Conservation (phyloP, 2,797 vertebrate genomes). For the Melanotaenia trifasciata region DNA sequence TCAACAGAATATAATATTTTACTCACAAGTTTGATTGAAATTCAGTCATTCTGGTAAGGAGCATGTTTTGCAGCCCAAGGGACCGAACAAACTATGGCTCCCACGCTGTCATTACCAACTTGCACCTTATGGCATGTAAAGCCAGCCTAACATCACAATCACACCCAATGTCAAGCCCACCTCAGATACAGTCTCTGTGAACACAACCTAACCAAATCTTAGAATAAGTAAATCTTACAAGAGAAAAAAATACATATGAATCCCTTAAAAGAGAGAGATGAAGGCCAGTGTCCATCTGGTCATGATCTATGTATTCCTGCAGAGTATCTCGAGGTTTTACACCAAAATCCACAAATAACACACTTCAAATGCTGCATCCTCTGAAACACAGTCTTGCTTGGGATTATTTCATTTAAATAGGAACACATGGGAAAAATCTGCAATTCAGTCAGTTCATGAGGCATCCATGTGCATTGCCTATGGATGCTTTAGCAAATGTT, state of each 20-base stretch:
- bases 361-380: slow-evolving; percentile 23
- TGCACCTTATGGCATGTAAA: slow-evolving; percentile 46
- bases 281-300: slow-evolving; percentile 29
- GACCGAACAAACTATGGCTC: slow-evolving; percentile 29
- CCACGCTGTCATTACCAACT: slow-evolving; percentile 29
- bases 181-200: slow-evolving; percentile 43
- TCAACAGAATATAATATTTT: slow-evolving; percentile 59
- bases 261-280: slow-evolving; percentile 39
- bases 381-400: background rate
- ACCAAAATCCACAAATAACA: slow-evolving; percentile 36
- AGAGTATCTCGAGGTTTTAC: slow-evolving; percentile 38
- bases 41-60: slow-evolving; percentile 28
- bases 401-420: background rate
- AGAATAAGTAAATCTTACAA: slow-evolving; percentile 54
- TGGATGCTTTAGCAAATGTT: background rate
- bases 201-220: slow-evolving; percentile 43
- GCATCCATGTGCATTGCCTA: background rate
- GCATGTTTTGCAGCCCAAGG: slow-evolving; percentile 22
- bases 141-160: slow-evolving; percentile 39
- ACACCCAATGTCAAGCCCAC: slow-evolving; percentile 32
- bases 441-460: background rate
- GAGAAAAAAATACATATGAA: slow-evolving; percentile 50
- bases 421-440: background rate
- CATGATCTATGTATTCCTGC: slow-evolving; percentile 33
- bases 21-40: slow-evolving; percentile 48